These are phyloP conservation scores for Prorops nasuta DNA, from an alignment of 1,140 invertebrate genomes.

Conservation along the genomic window DNA sequence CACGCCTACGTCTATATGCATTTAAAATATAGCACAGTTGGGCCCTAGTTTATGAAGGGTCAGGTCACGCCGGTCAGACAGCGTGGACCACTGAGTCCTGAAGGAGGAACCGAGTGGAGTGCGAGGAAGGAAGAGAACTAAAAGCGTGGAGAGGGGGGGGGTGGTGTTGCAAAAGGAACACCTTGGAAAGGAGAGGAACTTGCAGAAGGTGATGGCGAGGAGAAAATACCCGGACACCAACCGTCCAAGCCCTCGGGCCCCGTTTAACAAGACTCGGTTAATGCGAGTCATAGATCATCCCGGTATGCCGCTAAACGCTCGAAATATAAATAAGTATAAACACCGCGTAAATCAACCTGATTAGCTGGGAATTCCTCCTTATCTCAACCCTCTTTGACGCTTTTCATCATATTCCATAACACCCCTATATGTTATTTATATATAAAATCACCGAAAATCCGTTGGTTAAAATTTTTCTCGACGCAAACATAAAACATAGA, in stretches of 20 bases:
- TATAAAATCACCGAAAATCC: too few relatives aligned
- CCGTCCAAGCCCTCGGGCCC: slow-evolving; percentile 38
- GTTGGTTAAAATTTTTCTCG: too few relatives aligned
- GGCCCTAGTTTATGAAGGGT: slow-evolving; percentile 57
- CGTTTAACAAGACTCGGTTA: slow-evolving; percentile 56
- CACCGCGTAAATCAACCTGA: slow-evolving; percentile 53
- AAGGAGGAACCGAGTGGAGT: slow-evolving; percentile 29
- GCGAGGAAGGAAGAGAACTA: slow-evolving; percentile 13
- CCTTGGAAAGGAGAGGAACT: slow-evolving; percentile 6
- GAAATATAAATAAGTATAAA: slow-evolving; percentile 55
- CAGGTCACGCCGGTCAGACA: slow-evolving; percentile 48
- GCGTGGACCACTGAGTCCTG: too few relatives aligned
- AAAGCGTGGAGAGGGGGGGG: slow-evolving; percentile 16
- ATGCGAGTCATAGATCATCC: slow-evolving; percentile 54
- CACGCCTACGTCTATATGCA: slow-evolving; percentile 55
- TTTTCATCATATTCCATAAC: too few relatives aligned
- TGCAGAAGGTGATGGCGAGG: slow-evolving; percentile 2
- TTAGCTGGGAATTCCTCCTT: slow-evolving; percentile 36
- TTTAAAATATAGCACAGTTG: slow-evolving; percentile 57
- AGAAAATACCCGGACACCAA: too few relatives aligned
- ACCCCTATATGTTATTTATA: too few relatives aligned
- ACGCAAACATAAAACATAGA: too few relatives aligned
- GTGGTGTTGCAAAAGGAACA: slow-evolving; percentile 21
- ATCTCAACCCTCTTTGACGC: too few relatives aligned
- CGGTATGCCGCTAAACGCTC: slow-evolving; percentile 50